Evolutionary conservation across 92 coral and sea anemone genomes (phyloP), one percentile per base, ranked within the genome.

Genomic region (Porites cylindrica): DNA sequence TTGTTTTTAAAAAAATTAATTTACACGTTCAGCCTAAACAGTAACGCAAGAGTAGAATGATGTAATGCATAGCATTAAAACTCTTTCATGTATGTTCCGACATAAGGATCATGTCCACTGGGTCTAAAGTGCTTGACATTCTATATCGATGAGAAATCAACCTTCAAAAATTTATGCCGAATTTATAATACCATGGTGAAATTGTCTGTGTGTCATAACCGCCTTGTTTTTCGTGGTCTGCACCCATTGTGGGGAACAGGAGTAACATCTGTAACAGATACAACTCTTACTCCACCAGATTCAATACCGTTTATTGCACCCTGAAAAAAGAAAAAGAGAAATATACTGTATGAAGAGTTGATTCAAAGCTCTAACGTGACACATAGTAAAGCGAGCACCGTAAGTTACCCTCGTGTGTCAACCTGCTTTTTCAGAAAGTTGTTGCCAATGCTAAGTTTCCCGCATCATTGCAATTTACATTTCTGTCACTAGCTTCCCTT

Each of bases 191-290:
- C 72, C 60, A 54, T 54, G 11, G 18, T 62, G 66, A 62, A 13
- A 14, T 62, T 16, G 19, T 62, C n/a, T 62, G 19, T n/a, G 2
- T 54, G 47, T 68, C 78, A 96, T 68, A 95, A 59, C 84, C 99
- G 69, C 80, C 99, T 93, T 16, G 91, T 94, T 90, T 96, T 96
- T 65, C 96, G 90, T 13, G 99, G 99, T 66, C 96, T 82, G 84
- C 99, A 96, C 56, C 99, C 99, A 86, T 96, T 96, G 69, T 96
- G 99, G 0, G 99, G 99, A 38, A 96, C 93, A 47, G 99, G 99
- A 24, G 99, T 96, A 66, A 96, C 98, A 83, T 96, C 99, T 16
- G 98, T 96, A 63, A 96, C 90, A 21, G 99, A 96, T 13, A 93
- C 88, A 10, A 96, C 88, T 54, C 84, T 81, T 65, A 96, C 93